Base-by-base conservation (phyloP, 1,140 invertebrate species). In the Ptiloglossa arizonensis region DNA sequence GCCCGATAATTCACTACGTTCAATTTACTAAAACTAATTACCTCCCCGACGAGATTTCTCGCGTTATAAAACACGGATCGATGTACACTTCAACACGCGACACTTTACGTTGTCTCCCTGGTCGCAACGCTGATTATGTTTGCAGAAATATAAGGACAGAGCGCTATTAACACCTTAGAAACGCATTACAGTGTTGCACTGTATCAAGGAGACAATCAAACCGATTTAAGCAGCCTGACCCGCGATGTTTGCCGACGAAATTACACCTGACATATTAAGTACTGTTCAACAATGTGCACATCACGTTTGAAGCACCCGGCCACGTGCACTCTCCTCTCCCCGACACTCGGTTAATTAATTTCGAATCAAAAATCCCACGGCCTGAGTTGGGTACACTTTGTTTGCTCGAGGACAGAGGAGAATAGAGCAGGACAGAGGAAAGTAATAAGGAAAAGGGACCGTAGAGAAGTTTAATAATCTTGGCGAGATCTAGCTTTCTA, bases 101-200 rank as follows among this genome's bases (percentile, higher is more conserved):
- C 13, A 32, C 19, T 29, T 75, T 57, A 27, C 22, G n/a, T 2
- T 19, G n/a, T 29, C 41, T 59, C 44, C 8, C 19, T 9, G 24
- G 27, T 15, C 38, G 46, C 24, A 15, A n/a, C n/a, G 68, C 6
- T 70, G 75, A 77, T 77, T 77, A 77, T 77, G 62, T 79, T 79
- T 66, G 44, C 71, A 74, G 70, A 57, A 50, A 60, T 60, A 50
- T 79, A 79, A 79, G 71, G 52, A 67, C 54, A 48, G 44, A 24
- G 8, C 50, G 35, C 62, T 59, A 74, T 74, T 67, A 67, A 73
- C 71, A 57, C 77, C 71, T 79, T 74, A 59, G 71, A 67, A 74
- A 74, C 54, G 62, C 71, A 74, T 74, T 66, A 50, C n/a, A 57
- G 41, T 50, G 41, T 64, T 24, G 54, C 44, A 46, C 5, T 44